Conservation (phyloP, 2,113 vertebrate species). For the Semicossyphus pulcher region DNA sequence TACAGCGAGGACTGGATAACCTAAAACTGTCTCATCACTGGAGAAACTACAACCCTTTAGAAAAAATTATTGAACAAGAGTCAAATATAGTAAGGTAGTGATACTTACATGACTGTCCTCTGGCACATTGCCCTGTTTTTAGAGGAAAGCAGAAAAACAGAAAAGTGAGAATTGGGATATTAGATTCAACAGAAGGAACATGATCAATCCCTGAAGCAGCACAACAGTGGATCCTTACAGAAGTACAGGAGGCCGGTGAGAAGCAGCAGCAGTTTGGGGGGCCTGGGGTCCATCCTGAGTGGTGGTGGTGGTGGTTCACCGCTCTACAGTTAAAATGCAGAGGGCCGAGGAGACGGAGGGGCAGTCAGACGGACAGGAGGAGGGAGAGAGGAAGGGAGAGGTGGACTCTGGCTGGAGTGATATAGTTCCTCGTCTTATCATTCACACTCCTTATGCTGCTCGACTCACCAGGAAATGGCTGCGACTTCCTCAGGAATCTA, state of each 20-base stretch:
- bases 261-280: slow-evolving; percentile 45
- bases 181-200: background rate
- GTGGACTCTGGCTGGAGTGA: slow-evolving; percentile 33
- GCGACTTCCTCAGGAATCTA: slow-evolving; percentile 56
- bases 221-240: slow-evolving; percentile 61
- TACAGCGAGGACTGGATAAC: slow-evolving; percentile 9
- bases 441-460: slow-evolving; percentile 12
- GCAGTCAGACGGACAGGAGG: slow-evolving; percentile 26
- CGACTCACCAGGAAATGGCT: slow-evolving; percentile 56
- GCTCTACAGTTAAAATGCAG: slow-evolving; percentile 20
- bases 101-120: slow-evolving; percentile 73
- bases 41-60: background rate
- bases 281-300: slow-evolving; percentile 66
- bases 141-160: background rate
- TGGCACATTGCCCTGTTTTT: slow-evolving; percentile 47
- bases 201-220: slow-evolving; percentile 3
- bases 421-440: slow-evolving; percentile 58
- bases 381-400: slow-evolving; percentile 54
- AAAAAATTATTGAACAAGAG: background rate
- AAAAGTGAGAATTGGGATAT: slow-evolving; percentile 34
- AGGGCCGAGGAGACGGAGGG: slow-evolving; percentile 3
- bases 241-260: slow-evolving; percentile 47
- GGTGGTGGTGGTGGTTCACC: slow-evolving; percentile 28
- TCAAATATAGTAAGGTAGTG: background rate
- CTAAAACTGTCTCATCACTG: slow-evolving; percentile 23